Base-by-base conservation (phyloP, 2,797 vertebrate genomes). In the Falco naumanni region DNA sequence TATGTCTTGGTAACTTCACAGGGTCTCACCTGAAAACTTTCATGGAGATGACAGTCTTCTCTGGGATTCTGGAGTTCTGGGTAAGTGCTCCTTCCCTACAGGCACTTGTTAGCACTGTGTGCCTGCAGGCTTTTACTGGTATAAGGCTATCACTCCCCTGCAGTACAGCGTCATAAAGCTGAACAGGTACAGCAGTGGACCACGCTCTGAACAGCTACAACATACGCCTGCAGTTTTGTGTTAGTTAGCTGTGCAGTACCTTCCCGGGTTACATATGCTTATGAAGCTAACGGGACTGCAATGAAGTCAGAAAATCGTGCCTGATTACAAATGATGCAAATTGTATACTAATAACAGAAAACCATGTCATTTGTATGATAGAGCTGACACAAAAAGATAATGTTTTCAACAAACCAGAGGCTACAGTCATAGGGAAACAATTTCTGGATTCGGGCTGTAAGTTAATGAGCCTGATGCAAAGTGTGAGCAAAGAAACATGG, bases 401-500 rank as follows among this genome's bases (percentile, higher is more conserved):
- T 1, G 5, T 66, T 92, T 89, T 85, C 29, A 29, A n/a, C 43
- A 84, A 79, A 88, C 13, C 54, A 63, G 43, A 89, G 8, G 16
- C 34, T 86, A 63, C 11, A 31, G 28, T 68, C 29, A 72, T 50
- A 66, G 34, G 24, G 29, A 94, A 95, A 43, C 1, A 54, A 77
- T 82, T 95, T 88, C 51, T 68, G 5, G 80, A 60, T 84, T 66
- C 7, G 0, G 0, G 29, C 37, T 94, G 88, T 72, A 91, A 94
- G 76, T 82, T 95, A 94, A 94, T 80, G 75, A 95, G 24, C 70
- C 65, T 77, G 22, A 64, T 61, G 19, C 14, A 81, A 94, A 93
- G 59, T 41, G 37, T 82, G 31, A 81, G 24, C 45, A 84, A 86
- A 90, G 70, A 91, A 95, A 86, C 15, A n/a, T 26, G 16, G 37